phyloP scores from a whole-genome alignment of 2,113 vertebrate genomes.

The Alces alces region DNA sequence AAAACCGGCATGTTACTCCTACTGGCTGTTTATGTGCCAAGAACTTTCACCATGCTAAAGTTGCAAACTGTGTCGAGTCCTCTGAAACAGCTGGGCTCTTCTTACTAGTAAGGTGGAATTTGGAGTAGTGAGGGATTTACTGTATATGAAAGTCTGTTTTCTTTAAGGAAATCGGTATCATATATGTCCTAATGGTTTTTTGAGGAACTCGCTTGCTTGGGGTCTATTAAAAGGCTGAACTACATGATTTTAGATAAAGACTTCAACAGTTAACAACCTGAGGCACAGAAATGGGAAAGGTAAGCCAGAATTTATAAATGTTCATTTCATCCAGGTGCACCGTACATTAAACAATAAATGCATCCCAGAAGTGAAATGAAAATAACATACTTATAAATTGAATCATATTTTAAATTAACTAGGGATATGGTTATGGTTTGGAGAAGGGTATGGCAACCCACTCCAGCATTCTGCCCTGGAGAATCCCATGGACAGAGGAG shows the following conservation, averaged over 20 bases:
- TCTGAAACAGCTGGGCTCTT: conserved; percentile 16
- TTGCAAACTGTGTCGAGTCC: neutral
- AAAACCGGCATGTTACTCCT: conserved; percentile 48
- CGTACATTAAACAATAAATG: conserved; percentile 53
- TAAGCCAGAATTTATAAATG: conserved; percentile 35
- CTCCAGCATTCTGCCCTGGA: neutral
- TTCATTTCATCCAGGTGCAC: conserved; percentile 55
- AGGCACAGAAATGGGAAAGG: conserved; percentile 37
- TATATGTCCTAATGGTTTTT: conserved; percentile 4
- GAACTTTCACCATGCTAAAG: conserved; percentile 18
- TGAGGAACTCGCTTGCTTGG: conserved; percentile 26
- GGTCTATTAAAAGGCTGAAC: conserved; percentile 53
- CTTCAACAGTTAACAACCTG: conserved; percentile 25
- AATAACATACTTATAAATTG: conserved; percentile 51
- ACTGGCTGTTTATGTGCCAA: conserved; percentile 49
- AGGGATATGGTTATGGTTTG: neutral
- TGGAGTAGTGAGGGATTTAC: conserved; percentile 20
- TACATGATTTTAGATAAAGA: conserved; percentile 44
- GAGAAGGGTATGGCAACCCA: neutral
- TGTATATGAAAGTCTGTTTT: conserved; percentile 6
- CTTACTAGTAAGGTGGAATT: neutral
- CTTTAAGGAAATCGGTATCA: conserved; percentile 31
- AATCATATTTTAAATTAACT: conserved; percentile 57
- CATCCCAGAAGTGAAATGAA: conserved; percentile 36
- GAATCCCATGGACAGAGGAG: neutral